A percentile compares a stretch with the other conserved stretches of the same genome.
These are phyloP conservation scores for Lordiphosa stackelbergi DNA, from an alignment of 1,140 invertebrate genomes.

Conservation along the genomic window DNA sequence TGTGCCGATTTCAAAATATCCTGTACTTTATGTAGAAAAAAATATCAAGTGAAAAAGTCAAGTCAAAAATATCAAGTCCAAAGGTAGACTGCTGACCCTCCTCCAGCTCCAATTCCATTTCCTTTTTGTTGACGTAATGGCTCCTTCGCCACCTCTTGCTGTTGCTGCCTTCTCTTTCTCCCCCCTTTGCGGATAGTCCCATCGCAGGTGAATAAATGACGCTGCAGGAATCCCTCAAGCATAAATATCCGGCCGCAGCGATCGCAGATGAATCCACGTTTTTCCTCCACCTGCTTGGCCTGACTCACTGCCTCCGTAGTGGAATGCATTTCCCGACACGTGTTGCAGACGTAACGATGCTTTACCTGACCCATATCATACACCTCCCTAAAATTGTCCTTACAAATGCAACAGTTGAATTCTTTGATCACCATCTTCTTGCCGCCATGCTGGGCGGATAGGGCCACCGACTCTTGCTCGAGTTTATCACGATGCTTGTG, in stretches of 20 bases:
- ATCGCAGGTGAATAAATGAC: slow-evolving; percentile 70
- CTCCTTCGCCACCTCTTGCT: slow-evolving; percentile 2
- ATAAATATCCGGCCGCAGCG: slow-evolving; percentile 73
- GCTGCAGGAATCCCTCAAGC: slow-evolving; percentile 74
- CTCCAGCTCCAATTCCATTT: slow-evolving; percentile 9
- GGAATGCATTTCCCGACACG: slow-evolving; percentile 72
- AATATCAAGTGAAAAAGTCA: too few relatives aligned
- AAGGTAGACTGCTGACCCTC: too few relatives aligned
- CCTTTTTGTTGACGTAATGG: slow-evolving; percentile 55
- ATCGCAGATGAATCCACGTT: slow-evolving; percentile 69
- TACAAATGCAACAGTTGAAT: slow-evolving; percentile 70
- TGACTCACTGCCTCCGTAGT: slow-evolving; percentile 67
- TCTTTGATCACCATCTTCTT: slow-evolving; percentile 74
- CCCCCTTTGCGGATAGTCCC: slow-evolving; percentile 66
- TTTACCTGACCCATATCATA: slow-evolving; percentile 73
- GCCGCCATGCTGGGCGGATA: slow-evolving; percentile 63
- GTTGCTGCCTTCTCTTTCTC: not conserved
- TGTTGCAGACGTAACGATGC: slow-evolving; percentile 69
- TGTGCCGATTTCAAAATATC: too few relatives aligned
- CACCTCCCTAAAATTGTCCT: slow-evolving; percentile 68
- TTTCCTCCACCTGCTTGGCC: slow-evolving; percentile 73
- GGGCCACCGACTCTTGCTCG: slow-evolving; percentile 62
- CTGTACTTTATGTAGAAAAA: too few relatives aligned
- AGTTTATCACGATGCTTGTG: slow-evolving; percentile 72
- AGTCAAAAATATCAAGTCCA: too few relatives aligned